A percentile compares a stretch with the other conserved stretches of the same genome.
phyloP scores from a whole-genome alignment of 2,888 invertebrate species.

The Leptopterna dolabrata region DNA sequence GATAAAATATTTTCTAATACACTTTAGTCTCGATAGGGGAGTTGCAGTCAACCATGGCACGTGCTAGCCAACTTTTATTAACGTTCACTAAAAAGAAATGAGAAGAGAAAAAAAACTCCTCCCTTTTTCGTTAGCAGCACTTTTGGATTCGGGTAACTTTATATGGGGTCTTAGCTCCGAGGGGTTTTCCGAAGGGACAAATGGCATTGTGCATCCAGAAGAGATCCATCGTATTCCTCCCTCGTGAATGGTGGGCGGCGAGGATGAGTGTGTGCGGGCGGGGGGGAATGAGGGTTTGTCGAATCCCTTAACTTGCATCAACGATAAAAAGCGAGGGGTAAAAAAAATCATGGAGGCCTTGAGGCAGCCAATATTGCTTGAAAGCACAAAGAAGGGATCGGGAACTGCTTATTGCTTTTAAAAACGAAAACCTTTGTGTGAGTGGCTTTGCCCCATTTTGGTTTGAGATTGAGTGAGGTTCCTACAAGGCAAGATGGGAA shows the following conservation, averaged over 20 bases:
- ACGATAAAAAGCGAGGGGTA: neutral
- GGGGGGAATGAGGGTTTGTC: neutral
- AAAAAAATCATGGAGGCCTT: neutral
- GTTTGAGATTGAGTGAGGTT: too few relatives aligned
- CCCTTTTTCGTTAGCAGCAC: neutral
- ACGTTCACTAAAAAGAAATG: neutral
- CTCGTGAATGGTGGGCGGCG: neutral
- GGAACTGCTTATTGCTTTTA: neutral
- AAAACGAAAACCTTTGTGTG: neutral
- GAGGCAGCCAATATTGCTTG: neutral
- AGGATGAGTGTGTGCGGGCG: neutral
- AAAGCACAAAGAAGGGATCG: neutral
- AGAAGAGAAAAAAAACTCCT: neutral
- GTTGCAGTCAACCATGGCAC: neutral
- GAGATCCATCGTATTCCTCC: conserved; percentile 8
- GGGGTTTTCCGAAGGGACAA: neutral
- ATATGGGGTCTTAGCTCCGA: neutral
- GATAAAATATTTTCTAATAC: conserved; percentile 3
- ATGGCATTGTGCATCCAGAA: conserved; percentile 18
- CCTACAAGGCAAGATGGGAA: too few relatives aligned
- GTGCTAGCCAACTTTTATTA: conserved; percentile 20
- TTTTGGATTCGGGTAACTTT: conserved; percentile 8
- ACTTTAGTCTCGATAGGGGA: neutral
- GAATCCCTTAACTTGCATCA: neutral
- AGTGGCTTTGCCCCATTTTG: neutral